phyloP scores from a whole-genome alignment of 2,888 invertebrate genomes.

The Lasioglossum lativentre region DNA sequence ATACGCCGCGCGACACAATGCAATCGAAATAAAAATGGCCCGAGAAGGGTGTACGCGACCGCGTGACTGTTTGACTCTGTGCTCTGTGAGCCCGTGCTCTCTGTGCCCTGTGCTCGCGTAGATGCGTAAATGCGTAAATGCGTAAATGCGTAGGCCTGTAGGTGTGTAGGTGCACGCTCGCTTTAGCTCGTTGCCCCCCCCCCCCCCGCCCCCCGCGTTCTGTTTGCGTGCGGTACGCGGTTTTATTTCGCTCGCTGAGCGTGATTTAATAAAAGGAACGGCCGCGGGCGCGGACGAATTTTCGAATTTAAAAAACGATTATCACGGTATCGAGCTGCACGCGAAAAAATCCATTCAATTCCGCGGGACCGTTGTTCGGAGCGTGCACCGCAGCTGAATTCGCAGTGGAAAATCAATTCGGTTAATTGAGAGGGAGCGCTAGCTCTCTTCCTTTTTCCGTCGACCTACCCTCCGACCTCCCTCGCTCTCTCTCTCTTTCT shows the following conservation, averaged over 20 bases:
- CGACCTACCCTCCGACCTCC: not conserved
- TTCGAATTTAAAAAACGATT: conserved; percentile 56
- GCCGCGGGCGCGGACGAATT: conserved; percentile 28
- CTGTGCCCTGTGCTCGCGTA: not conserved
- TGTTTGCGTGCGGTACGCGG: not conserved
- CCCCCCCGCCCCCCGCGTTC: not conserved
- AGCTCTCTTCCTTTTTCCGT: conserved; percentile 34
- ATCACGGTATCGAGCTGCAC: conserved; percentile 47
- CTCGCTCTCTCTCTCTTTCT: no score
- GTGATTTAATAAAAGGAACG: conserved; percentile 52
- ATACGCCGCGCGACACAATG: conserved; percentile 26
- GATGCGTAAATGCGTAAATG: no score
- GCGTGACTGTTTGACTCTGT: not conserved
- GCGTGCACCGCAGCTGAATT: conserved; percentile 57
- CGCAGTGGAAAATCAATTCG: conserved; percentile 77
- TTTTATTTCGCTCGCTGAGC: conserved; percentile 19
- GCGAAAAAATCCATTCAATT: conserved; percentile 66
- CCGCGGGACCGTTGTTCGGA: conserved; percentile 58
- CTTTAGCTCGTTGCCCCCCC: not conserved
- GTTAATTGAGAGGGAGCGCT: conserved; percentile 79
- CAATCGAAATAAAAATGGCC: conserved; percentile 32
- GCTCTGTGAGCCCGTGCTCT: not conserved
- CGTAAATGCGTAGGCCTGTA: no score
- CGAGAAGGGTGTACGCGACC: not conserved
- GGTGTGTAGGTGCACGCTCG: not conserved